Evolutionary conservation across 2,113 vertebrate genomes (phyloP).

Genomic region (Brienomyrus longianalis): DNA sequence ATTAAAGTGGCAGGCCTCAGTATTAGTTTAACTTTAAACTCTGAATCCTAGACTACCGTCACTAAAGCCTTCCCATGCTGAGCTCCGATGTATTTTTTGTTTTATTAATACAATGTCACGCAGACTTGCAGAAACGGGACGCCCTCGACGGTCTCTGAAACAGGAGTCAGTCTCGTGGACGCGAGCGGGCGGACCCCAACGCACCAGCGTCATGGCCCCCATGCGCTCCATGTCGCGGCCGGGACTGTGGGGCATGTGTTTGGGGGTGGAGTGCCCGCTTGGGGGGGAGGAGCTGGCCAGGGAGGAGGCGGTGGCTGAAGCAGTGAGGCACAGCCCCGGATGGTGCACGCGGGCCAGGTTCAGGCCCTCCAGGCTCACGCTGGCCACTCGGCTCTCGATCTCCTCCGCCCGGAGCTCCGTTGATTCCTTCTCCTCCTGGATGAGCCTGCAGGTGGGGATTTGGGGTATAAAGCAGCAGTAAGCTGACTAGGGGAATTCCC

Average conservation of each 20-base stretch:
- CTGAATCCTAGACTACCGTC: not conserved
- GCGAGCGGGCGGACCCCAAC: not conserved
- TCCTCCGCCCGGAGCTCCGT: slow-evolving; percentile 94
- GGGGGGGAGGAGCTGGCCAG: slow-evolving; percentile 94
- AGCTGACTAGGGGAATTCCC: not conserved
- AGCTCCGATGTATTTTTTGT: not conserved
- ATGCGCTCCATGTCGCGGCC: slow-evolving; percentile 94
- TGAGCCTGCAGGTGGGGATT: slow-evolving; percentile 64
- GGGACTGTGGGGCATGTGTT: slow-evolving; percentile 86
- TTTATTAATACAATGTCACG: not conserved
- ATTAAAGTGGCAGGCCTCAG: not conserved
- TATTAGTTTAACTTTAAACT: not conserved
- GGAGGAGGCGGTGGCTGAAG: slow-evolving; percentile 89
- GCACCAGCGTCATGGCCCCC: slow-evolving; percentile 95
- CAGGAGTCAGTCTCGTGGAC: not conserved
- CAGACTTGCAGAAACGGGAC: not conserved
- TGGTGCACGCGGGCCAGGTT: slow-evolving; percentile 88
- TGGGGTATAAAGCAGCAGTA: not conserved
- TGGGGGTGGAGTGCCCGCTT: slow-evolving; percentile 92
- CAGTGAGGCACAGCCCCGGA: slow-evolving; percentile 87
- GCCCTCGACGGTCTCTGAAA: not conserved
- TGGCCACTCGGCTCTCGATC: slow-evolving; percentile 94
- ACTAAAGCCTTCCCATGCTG: not conserved
- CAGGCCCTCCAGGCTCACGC: slow-evolving; percentile 91
- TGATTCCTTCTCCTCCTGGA: slow-evolving; percentile 98